Evolutionary conservation across 2,797 vertebrate genomes (phyloP), one percentile per base, ranked within the genome.

Genomic region (Erpetoichthys calabaricus): DNA sequence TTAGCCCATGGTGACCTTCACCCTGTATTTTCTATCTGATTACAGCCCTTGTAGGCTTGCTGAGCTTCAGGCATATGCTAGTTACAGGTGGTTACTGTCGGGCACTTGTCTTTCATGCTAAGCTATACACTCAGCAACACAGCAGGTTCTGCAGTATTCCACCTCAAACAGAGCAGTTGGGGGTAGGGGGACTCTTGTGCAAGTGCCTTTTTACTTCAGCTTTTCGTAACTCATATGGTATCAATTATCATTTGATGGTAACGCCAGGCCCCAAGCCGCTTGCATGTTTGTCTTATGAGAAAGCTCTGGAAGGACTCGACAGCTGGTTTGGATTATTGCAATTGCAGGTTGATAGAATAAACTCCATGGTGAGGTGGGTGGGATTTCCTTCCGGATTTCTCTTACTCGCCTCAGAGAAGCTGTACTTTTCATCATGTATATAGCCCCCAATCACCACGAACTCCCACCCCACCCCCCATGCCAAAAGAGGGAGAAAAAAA

Each of bases 271-370:
- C 64, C 63, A 60, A 80, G 77, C 81, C 76, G 68, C 78, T 71
- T 68, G 77, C 80, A 73, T 83, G 80, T 81, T 78, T 82, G 78
- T 86, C 75, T 80, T 82, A 80, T 67, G 84, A 84, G 85, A 83
- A 83, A 80, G 81, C 80, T 80, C 76, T 80, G 75, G 81, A 83
- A 82, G 73, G 74, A 74, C 76, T 52, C 71, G 79, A 74, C 90
- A 94, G 91, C 89, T 93, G 92, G 79, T 85, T 85, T 78, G 73
- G 81, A 92, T 94, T 84, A 85, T 77, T 65, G 76, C 88, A 85
- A 87, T 90, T 88, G 89, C 90, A 91, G 90, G 90, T 94, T 90
- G 89, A 89, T 88, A 81, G 89, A 90, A 91, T 82, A 83, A 90
- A 84, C 74, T 78, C 82, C 72, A 67, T 78, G 80, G 71, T 77